These are phyloP conservation scores for Epinotia bilunana DNA, from an alignment of 2,888 invertebrate species.

Conservation along the genomic window DNA sequence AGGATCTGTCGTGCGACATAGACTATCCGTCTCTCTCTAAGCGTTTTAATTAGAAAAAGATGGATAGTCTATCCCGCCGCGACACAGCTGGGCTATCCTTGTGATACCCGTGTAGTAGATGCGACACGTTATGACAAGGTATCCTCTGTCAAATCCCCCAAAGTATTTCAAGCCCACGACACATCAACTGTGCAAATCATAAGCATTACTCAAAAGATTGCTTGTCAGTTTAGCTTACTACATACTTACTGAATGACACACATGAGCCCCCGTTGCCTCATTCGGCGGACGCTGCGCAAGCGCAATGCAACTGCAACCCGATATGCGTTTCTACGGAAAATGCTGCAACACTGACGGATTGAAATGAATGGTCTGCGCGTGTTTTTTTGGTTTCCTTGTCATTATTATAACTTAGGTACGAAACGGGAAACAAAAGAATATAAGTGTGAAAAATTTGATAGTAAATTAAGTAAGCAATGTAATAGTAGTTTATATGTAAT, in stretches of 20 bases:
- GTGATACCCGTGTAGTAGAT: too few species aligned
- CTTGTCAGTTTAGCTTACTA: neutral
- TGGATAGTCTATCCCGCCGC: too few species aligned
- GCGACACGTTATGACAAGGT: too few species aligned
- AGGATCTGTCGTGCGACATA: too few species aligned
- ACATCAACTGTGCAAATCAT: neutral
- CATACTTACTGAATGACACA: constrained; percentile 2
- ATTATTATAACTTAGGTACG: neutral
- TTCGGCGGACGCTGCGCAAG: constrained; percentile 5
- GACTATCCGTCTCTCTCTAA: too few species aligned
- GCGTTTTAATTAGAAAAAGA: too few species aligned
- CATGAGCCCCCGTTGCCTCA: constrained; percentile 17
- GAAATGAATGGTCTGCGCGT: neutral
- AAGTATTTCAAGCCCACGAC: neutral
- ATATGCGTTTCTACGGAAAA: constrained; percentile 10
- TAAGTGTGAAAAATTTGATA: too few species aligned
- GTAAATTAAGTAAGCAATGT: too few species aligned
- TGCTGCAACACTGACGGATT: constrained; percentile 23
- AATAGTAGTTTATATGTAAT: too few species aligned
- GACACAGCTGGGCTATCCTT: too few species aligned
- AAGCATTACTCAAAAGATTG: neutral
- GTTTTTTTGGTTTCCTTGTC: neutral
- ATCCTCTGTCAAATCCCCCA: neutral
- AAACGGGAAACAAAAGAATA: neutral
- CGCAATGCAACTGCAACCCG: constrained; percentile 18